Evolutionary conservation across 2,797 vertebrate genomes (phyloP), one percentile per base, ranked within the genome.

Genomic region (Chloroceryle inda): DNA sequence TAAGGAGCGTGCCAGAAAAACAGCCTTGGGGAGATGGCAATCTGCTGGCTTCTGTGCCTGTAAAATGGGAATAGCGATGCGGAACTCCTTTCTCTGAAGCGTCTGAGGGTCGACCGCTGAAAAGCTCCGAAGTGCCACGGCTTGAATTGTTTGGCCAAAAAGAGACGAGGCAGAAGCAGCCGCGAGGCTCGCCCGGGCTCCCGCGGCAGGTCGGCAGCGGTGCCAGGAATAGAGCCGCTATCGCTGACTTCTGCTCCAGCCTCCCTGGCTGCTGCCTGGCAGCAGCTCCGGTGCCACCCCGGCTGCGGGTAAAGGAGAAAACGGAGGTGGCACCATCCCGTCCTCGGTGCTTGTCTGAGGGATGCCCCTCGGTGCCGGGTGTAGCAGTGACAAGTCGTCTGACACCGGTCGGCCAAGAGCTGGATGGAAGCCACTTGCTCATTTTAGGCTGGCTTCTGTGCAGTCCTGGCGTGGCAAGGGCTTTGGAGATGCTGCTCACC

Each of bases 1-100:
- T 40, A 64, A 94, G 96, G 95, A 97, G 92, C 55, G 62, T 95
- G 95, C 96, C 92, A 96, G 95, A 50, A 96, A 96, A 96, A 95
- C 92, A 95, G 89, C 96, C 95, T 91, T 66, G 92, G 95, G 94
- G 92, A 80, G 89, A 62, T 56, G 78, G 94, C 89, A 91, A 73
- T 87, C 92, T 91, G 87, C 89, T 71, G 35, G 72, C 85, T 93
- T 81, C 89, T 89, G 42, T 13, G 69, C 38, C 89, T 91, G 82
- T 55, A 42, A 66, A 71, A 40, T 22, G 75, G 89, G 78, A 59
- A 85, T 5, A 49, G 91, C 14, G 29, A 13, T 53, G 10, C 3
- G 3, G 40, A 85, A 69, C 86, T 92, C 71, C 77, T 63, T 13
- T 45, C 88, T 33, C 61, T 31, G 11, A 42, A 89, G 90, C 31